Evolutionary conservation across 2,797 vertebrate genomes (phyloP).

Genomic region (Molothrus aeneus): DNA sequence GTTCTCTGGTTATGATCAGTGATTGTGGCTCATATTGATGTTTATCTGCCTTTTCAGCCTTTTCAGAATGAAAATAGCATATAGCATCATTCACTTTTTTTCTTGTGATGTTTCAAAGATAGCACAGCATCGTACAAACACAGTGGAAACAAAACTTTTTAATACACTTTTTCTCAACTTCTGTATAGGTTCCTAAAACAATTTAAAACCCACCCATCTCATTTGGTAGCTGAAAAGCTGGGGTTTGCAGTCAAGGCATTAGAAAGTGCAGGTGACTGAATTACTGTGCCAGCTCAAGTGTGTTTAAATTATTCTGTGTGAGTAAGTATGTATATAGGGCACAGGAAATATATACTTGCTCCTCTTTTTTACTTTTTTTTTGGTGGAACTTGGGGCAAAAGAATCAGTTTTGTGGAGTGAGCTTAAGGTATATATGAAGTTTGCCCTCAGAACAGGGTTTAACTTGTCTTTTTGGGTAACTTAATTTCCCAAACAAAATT

Average conservation of each 20-base stretch:
- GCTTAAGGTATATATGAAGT: background rate
- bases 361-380: background rate
- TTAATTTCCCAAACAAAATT: background rate
- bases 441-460: background rate
- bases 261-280: background rate
- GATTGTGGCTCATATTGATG: background rate
- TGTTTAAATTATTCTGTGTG: background rate
- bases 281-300: background rate
- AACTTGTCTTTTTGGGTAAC: background rate
- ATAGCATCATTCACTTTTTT: background rate
- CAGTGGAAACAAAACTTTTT: background rate
- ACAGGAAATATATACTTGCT: background rate
- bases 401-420: background rate
- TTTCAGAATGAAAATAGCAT: background rate
- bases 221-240: background rate
- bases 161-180: background rate
- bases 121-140: background rate
- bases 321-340: background rate
- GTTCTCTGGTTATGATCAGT: background rate
- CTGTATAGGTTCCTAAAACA: background rate
- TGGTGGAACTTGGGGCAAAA: background rate
- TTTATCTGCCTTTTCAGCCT: background rate
- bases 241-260: background rate
- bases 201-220: background rate
- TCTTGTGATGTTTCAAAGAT: background rate